Evolutionary conservation across 2,797 vertebrate genomes (phyloP).

Genomic region (Enteromius trimaculatus): DNA sequence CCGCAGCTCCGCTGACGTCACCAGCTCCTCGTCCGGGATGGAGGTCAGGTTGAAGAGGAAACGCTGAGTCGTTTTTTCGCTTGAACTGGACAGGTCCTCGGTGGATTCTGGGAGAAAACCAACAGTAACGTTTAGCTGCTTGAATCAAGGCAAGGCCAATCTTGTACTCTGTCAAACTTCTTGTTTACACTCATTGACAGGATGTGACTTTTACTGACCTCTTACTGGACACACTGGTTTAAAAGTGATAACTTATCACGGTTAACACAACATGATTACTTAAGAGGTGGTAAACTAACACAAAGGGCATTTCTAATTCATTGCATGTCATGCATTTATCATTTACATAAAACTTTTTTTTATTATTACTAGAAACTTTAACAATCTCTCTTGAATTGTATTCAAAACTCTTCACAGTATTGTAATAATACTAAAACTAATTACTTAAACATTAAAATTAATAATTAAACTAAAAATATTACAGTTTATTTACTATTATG

Average conservation of each 20-base stretch:
- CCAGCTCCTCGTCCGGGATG: constrained; percentile 88
- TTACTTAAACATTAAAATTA: neutral
- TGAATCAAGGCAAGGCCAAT: constrained; percentile 20
- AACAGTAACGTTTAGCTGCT: neutral
- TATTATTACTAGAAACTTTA: neutral
- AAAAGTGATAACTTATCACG: constrained; percentile 5
- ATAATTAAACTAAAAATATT: neutral
- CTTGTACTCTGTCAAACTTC: constrained; percentile 11
- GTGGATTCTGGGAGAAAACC: constrained; percentile 81
- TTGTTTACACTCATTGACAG: constrained; percentile 39
- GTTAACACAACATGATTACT: constrained; percentile 11
- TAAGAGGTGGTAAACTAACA: constrained; percentile 18
- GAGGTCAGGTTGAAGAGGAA: constrained; percentile 98
- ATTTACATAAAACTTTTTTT: neutral
- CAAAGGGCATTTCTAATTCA: neutral
- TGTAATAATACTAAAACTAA: neutral
- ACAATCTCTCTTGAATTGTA: neutral
- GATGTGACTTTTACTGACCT: constrained; percentile 10
- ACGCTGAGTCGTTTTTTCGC: constrained; percentile 88
- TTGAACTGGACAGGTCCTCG: constrained; percentile 88
- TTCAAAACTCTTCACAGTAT: neutral
- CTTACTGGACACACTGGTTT: constrained; percentile 30
- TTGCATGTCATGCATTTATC: neutral
- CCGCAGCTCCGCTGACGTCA: constrained; percentile 96
- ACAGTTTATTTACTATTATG: neutral